Conservation (phyloP, 2,888 invertebrate species). For the Phalera bucephala region DNA sequence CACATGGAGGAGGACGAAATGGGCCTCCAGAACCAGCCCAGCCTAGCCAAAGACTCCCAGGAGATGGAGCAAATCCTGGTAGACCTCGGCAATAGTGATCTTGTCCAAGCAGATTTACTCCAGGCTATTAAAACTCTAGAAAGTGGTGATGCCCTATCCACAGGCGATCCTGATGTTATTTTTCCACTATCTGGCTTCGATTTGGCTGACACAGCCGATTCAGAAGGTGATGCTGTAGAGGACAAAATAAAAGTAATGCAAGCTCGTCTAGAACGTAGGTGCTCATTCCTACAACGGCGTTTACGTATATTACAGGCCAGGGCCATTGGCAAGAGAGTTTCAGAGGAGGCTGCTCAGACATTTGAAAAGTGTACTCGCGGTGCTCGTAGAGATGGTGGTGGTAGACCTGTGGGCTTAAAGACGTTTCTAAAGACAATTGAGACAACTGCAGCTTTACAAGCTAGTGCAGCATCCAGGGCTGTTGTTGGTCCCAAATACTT, state of each 20-base stretch:
- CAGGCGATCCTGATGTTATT: slow-evolving; percentile 75
- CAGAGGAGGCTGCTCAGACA: slow-evolving; percentile 87
- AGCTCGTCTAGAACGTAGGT: slow-evolving; percentile 85
- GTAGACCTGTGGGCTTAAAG: slow-evolving; percentile 69
- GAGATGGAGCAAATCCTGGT: slow-evolving; percentile 87
- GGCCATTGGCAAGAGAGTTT: slow-evolving; percentile 89
- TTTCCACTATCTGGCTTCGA: slow-evolving; percentile 72
- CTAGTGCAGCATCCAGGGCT: slow-evolving; percentile 63
- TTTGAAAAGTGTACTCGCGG: slow-evolving; percentile 89
- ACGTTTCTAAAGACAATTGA: slow-evolving; percentile 71
- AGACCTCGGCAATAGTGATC: slow-evolving; percentile 82
- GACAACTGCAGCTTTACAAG: slow-evolving; percentile 69
- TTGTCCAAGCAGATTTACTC: slow-evolving; percentile 86
- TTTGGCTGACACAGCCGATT: slow-evolving; percentile 76
- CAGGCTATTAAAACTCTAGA: slow-evolving; percentile 91
- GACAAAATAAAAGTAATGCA: slow-evolving; percentile 81
- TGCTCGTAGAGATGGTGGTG: slow-evolving; percentile 83
- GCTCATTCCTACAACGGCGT: slow-evolving; percentile 88
- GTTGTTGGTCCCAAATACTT: slow-evolving; percentile 68
- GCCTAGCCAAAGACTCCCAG: slow-evolving; percentile 81
- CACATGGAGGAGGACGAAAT: slow-evolving; percentile 84
- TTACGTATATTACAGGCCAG: slow-evolving; percentile 90
- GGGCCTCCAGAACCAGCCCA: slow-evolving; percentile 81
- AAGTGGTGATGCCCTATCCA: slow-evolving; percentile 65
- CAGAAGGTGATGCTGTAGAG: slow-evolving; percentile 77